These are phyloP conservation scores for Lucilia cuprina DNA, from an alignment of 1,140 invertebrate species.

Conservation along the genomic window DNA sequence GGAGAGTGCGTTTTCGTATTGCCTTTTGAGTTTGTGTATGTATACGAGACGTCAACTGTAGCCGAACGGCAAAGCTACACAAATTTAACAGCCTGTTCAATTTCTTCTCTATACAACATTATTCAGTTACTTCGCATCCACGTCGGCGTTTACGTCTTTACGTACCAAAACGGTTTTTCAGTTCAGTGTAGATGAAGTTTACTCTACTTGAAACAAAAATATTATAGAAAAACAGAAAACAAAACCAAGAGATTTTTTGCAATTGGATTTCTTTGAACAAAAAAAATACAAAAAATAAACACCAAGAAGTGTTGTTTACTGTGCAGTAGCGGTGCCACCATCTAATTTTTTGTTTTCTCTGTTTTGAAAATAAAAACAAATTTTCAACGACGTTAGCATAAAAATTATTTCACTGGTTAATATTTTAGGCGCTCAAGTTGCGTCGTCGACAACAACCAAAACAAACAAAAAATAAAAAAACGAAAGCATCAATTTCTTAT, in stretches of 20 bases:
- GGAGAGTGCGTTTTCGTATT: background rate
- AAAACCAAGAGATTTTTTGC: constrained; percentile 1
- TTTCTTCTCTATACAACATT: background rate
- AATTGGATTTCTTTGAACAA: constrained; percentile 24
- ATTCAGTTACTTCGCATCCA: constrained; percentile 26
- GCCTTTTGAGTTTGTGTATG: background rate
- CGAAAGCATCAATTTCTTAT: constrained; percentile 23
- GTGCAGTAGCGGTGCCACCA: constrained; percentile 29
- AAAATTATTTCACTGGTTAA: background rate
- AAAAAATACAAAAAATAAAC: constrained; percentile 20
- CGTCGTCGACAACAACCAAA: background rate
- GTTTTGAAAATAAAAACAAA: constrained; percentile 17
- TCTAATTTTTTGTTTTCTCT: constrained; percentile 14
- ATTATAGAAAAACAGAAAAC: background rate
- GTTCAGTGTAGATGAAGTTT: constrained; percentile 3
- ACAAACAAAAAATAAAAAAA: background rate
- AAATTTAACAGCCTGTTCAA: constrained; percentile 25
- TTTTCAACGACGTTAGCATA: constrained; percentile 7
- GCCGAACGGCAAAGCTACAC: constrained; percentile 28
- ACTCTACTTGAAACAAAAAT: constrained; percentile 12
- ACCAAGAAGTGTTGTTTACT: background rate
- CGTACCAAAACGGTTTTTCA: background rate
- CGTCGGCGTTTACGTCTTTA: constrained; percentile 31
- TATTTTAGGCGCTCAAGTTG: constrained; percentile 30
- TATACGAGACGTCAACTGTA: constrained; percentile 23